A percentile compares a stretch with the other conserved stretches of the same genome.
phyloP scores from a whole-genome alignment of 2,797 vertebrate species.

The Cyprinella venusta region DNA sequence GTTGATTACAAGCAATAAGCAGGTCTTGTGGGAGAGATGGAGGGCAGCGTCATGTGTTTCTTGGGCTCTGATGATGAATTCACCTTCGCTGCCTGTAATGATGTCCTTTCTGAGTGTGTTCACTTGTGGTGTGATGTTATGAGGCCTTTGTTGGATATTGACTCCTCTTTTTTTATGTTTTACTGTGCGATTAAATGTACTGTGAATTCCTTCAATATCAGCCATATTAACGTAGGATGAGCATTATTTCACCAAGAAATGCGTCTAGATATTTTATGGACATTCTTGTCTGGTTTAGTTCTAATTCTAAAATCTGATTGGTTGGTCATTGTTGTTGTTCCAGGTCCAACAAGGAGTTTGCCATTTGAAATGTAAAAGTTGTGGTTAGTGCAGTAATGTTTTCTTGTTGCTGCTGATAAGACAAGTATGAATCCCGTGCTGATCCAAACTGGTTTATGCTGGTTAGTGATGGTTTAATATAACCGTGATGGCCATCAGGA shows the following conservation, averaged over 20 bases:
- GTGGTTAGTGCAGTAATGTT: background rate
- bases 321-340: background rate
- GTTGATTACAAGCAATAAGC: constrained; percentile 51
- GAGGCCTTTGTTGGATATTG: constrained; percentile 3
- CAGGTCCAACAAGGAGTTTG: background rate
- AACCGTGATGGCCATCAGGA: background rate
- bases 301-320: background rate
- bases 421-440: background rate
- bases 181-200: background rate
- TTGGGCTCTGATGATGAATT: constrained; percentile 25
- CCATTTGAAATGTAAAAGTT: background rate
- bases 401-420: background rate
- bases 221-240: background rate
- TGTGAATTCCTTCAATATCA: background rate
- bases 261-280: background rate
- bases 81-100: constrained; percentile 1
- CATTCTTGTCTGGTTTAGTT: background rate
- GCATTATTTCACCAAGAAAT: background rate
- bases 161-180: background rate
- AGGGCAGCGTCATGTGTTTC: background rate
- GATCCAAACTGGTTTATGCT: background rate
- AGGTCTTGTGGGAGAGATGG: constrained; percentile 39
- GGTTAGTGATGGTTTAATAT: background rate
- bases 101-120: background rate
- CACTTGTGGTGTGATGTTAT: constrained; percentile 10